These are phyloP conservation scores for Panonychus citri DNA, from an alignment of 1,140 invertebrate species.

Conservation along the genomic window DNA sequence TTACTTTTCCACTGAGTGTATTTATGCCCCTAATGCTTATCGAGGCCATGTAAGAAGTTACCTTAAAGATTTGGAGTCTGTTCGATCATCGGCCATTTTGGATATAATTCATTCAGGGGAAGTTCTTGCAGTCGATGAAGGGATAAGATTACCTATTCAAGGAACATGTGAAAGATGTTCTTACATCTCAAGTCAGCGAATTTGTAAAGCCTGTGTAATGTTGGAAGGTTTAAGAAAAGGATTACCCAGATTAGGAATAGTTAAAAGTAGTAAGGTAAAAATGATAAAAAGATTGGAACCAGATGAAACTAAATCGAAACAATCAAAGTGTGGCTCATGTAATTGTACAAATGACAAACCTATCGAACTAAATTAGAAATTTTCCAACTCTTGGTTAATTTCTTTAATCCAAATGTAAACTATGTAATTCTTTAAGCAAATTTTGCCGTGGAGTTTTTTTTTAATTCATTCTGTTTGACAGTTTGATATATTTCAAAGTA, in stretches of 20 bases:
- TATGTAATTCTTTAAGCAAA: too few species aligned
- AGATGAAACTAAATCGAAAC: too few species aligned
- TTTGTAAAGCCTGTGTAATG: slow-evolving; percentile 90
- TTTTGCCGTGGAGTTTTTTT: too few species aligned
- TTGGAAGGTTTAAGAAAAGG: slow-evolving; percentile 87
- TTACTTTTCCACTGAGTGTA: slow-evolving; percentile 97
- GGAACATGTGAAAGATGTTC: slow-evolving; percentile 59
- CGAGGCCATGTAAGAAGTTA: slow-evolving; percentile 71
- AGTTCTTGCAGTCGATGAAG: slow-evolving; percentile 52
- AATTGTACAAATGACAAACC: too few species aligned
- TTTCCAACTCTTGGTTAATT: too few species aligned
- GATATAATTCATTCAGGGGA: slow-evolving; percentile 96
- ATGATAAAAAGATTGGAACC: neutral
- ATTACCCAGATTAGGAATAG: slow-evolving; percentile 33
- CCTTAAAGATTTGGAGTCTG: slow-evolving; percentile 86
- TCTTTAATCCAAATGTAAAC: too few species aligned
- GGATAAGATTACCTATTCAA: slow-evolving; percentile 51
- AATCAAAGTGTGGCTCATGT: too few species aligned
- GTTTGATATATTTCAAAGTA: too few species aligned
- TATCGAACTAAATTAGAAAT: too few species aligned
- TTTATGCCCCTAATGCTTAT: slow-evolving; percentile 96
- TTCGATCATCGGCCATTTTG: slow-evolving; percentile 74
- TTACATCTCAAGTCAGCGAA: slow-evolving; percentile 79
- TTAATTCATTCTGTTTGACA: too few species aligned
- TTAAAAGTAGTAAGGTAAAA: slow-evolving; percentile 11